A percentile compares a stretch with the other conserved stretches of the same genome.
Conservation (phyloP, 2,113 vertebrate genomes). For the Siniperca chuatsi region DNA sequence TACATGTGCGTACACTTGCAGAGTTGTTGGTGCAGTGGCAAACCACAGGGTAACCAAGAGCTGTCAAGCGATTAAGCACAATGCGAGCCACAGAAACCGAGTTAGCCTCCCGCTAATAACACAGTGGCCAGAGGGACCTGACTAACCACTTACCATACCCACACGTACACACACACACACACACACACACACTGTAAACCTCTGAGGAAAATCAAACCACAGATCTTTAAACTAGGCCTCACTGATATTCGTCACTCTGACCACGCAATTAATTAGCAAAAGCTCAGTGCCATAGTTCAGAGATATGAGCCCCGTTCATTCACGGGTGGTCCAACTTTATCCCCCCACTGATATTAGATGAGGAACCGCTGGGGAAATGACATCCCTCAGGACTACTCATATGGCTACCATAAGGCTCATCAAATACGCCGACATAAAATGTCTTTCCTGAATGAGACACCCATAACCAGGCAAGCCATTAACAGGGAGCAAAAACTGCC, state of each 20-base stretch:
- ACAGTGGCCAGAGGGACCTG: conserved; percentile 71
- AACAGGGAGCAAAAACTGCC: conserved; percentile 31
- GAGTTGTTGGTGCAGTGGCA: conserved; percentile 65
- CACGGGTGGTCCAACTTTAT: conserved; percentile 63
- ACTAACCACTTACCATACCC: conserved; percentile 55
- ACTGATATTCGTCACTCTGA: conserved; percentile 62
- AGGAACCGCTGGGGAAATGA: conserved; percentile 48
- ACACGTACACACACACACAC: not conserved
- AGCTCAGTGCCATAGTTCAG: conserved; percentile 34
- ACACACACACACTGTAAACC: conserved; percentile 31
- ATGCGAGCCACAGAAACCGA: conserved; percentile 79
- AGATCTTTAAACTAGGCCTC: conserved; percentile 61
- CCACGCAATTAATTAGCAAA: conserved; percentile 69
- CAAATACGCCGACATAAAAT: conserved; percentile 70
- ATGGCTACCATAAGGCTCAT: conserved; percentile 82
- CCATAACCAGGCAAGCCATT: conserved; percentile 37
- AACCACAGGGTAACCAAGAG: conserved; percentile 78
- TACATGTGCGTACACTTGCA: conserved; percentile 15
- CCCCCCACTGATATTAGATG: conserved; percentile 37
- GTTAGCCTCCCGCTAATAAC: conserved; percentile 76
- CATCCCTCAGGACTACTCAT: conserved; percentile 71
- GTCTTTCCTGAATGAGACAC: conserved; percentile 66
- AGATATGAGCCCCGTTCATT: conserved; percentile 33
- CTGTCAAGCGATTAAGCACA: conserved; percentile 81
- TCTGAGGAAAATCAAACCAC: conserved; percentile 60